Percentiles rank a stretch among this genome's conserved stretches.
These are phyloP conservation scores for Microtus montanus DNA, from an alignment of 2,113 vertebrate species.

Conservation along the genomic window DNA sequence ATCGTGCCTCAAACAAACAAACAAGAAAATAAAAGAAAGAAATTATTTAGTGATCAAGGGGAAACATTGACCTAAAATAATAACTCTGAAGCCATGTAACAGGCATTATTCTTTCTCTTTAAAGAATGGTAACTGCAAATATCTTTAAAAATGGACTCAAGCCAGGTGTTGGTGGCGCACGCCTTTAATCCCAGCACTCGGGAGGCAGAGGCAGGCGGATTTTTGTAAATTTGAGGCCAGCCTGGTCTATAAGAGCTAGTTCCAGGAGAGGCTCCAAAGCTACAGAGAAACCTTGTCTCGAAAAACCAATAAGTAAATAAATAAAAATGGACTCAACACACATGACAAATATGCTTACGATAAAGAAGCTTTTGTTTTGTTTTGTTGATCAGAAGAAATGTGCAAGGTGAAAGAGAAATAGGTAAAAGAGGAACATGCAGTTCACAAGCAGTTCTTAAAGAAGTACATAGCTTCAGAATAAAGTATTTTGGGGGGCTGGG, in stretches of 20 bases:
- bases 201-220: too few species aligned
- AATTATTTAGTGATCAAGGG: background rate
- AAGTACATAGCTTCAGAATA: fast-evolving
- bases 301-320: too few species aligned
- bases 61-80: background rate
- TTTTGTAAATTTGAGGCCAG: too few species aligned
- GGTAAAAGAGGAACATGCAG: background rate
- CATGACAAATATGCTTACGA: background rate
- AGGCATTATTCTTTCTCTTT: background rate
- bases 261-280: too few species aligned
- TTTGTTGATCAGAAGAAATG: background rate
- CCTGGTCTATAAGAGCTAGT: too few species aligned
- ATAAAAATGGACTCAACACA: background rate
- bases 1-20: background rate
- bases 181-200: too few species aligned
- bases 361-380: background rate
- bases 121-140: background rate
- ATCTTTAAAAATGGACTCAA: background rate
- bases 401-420: background rate
- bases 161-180: too few species aligned
- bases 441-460: background rate
- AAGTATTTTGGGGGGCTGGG: background rate
- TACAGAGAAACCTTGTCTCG: too few species aligned
- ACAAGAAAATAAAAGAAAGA: background rate
- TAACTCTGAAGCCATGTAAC: background rate